Percentiles rank a stretch among this genome's conserved stretches.
phyloP scores from a whole-genome alignment of 2,797 vertebrate species.

The Toxotes lorentzi region DNA sequence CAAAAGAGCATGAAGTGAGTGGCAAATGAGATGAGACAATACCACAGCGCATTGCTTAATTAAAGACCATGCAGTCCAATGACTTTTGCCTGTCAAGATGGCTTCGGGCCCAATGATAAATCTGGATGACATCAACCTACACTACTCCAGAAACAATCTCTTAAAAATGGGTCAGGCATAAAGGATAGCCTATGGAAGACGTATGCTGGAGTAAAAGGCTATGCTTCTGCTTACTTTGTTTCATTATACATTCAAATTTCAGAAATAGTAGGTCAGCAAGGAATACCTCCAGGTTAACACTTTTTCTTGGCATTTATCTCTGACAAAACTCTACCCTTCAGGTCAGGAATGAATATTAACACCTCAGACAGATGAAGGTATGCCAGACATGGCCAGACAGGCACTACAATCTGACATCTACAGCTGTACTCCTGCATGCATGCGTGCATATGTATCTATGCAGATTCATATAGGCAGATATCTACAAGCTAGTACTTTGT shows the following conservation, averaged over 20 bases:
- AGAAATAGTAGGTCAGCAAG: conserved; percentile 45
- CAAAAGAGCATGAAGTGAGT: not conserved
- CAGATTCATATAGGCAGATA: conserved; percentile 4
- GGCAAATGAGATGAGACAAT: conserved; percentile 21
- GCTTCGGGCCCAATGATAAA: not conserved
- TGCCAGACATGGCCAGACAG: conserved; percentile 39
- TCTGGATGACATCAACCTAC: not conserved
- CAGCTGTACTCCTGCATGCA: conserved; percentile 42
- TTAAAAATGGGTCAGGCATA: conserved; percentile 38
- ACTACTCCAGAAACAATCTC: conserved; percentile 10
- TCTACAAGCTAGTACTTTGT: not conserved
- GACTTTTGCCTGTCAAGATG: not conserved
- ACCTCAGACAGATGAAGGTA: conserved; percentile 24
- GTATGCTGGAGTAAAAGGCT: conserved; percentile 29
- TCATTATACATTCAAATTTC: conserved; percentile 59
- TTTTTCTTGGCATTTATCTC: conserved; percentile 50
- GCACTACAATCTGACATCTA: conserved; percentile 40
- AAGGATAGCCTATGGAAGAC: conserved; percentile 17
- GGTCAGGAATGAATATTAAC: conserved; percentile 59
- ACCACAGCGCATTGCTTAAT: not conserved
- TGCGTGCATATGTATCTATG: conserved; percentile 23
- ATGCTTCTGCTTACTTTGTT: conserved; percentile 23
- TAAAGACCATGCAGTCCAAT: not conserved
- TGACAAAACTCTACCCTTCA: conserved; percentile 26
- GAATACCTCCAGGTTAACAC: conserved; percentile 38